Percentiles rank a stretch among this genome's conserved stretches.
Evolutionary conservation across 2,888 invertebrate species (phyloP).

Genomic region (Corythucha ciliata): DNA sequence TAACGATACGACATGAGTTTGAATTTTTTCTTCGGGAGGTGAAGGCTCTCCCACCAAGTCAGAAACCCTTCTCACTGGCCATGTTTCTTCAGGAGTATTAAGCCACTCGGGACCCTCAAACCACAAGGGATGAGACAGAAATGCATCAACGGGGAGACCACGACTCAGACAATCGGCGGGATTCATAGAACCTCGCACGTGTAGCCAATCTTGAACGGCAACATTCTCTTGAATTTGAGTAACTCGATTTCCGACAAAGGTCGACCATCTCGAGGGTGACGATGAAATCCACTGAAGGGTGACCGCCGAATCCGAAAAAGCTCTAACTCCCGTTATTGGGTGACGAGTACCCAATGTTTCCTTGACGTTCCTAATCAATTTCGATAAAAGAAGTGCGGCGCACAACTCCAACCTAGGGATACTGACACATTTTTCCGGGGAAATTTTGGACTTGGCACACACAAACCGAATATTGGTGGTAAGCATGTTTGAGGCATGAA

Average conservation of each 20-base stretch:
- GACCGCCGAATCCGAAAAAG: background rate
- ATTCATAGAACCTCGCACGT: background rate
- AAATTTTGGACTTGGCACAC: too few species aligned
- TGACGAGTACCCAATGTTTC: too few species aligned
- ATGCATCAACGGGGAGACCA: background rate
- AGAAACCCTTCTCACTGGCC: background rate
- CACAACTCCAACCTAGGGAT: too few species aligned
- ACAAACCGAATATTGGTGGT: too few species aligned
- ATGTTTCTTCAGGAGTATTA: background rate
- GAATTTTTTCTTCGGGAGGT: background rate
- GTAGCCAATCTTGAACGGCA: background rate
- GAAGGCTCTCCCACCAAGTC: background rate
- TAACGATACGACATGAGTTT: background rate
- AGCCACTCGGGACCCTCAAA: background rate
- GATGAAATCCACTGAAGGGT: background rate
- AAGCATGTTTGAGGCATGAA: too few species aligned
- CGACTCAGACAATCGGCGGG: slow-evolving; percentile 7
- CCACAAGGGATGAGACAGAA: background rate
- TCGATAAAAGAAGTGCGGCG: too few species aligned
- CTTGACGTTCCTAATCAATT: too few species aligned
- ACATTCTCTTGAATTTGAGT: background rate
- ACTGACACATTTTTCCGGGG: too few species aligned
- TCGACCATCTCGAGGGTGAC: background rate
- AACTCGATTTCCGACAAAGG: background rate
- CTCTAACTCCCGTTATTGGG: background rate